Evolutionary conservation across 2,797 vertebrate species (phyloP), one percentile per base, ranked within the genome.

Genomic region (Pseudomugil gertrudae): DNA sequence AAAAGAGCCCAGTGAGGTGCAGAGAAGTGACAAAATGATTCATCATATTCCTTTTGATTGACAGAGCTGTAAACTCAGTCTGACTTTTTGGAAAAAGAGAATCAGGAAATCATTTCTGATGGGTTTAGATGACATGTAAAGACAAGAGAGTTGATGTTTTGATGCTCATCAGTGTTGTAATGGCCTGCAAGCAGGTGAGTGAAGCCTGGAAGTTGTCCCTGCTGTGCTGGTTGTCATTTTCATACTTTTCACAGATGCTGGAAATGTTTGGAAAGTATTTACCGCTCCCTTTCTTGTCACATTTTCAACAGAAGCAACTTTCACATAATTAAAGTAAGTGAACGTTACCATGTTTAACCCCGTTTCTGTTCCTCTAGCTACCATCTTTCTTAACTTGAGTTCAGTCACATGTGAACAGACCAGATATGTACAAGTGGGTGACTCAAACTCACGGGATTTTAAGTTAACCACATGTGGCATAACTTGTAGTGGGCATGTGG

Each of bases 361-460:
- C 0, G 2, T 35, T 53, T 43, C 47, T 32, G 6, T 23, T 36
- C 38, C 33, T 24, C 1, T n/a, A 38, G 6, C 7, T 71, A 26
- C 35, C 45, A 61, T 27, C 48, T 27, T 45, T 57, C 36, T 47
- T 33, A 66, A 66, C 56, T 55, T 24, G 24, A n/a, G 26, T n/a
- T 29, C 5, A 38, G 63, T 79, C 70, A 71, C 69, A 75, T 75
- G 78, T 71, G 43, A 68, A 66, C 53, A 38, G 58, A 7, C 53
- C 55, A 1, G 29, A 21, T 57, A 26, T 53, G 43, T 73, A 52
- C 56, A 23, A 74, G 11, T 57, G 52, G 29, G 2, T 73, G 69
- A 80, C 26, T 86, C 76, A 81, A 51, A 30, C 69, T 80, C 78
- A 75, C 55, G 75, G 84, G 83, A 85, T 75, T 73, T 55, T 58